A percentile compares a stretch with the other conserved stretches of the same genome.
Conservation (phyloP, 2,888 invertebrate genomes). For the Eristalis arbustorum region DNA sequence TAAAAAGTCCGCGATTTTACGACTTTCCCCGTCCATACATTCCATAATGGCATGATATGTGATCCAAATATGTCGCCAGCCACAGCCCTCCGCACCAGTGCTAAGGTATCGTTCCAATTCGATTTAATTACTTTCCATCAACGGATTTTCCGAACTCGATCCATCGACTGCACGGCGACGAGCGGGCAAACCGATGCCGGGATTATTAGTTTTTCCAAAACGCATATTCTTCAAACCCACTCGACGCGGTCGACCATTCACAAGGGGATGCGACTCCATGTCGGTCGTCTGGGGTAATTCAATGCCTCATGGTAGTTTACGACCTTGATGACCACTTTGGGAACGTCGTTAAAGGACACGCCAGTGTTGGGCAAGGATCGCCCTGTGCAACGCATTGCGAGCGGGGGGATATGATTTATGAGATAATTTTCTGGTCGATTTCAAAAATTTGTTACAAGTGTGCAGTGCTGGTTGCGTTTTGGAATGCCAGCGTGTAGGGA, state of each 20-base stretch:
- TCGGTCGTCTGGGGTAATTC: slow-evolving; percentile 42
- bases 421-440: slow-evolving; percentile 70
- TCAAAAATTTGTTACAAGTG: slow-evolving; percentile 65
- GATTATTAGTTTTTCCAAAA: slow-evolving; percentile 54
- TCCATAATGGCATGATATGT: slow-evolving; percentile 6
- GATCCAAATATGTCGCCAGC: slow-evolving; percentile 37
- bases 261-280: slow-evolving; percentile 29
- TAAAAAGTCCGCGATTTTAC: slow-evolving; percentile 68
- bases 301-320: slow-evolving; percentile 62
- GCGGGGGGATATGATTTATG: slow-evolving; percentile 54
- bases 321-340: slow-evolving; percentile 62
- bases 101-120: slow-evolving; percentile 8
- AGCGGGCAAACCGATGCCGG: background rate
- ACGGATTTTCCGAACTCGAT: background rate
- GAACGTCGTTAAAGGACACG: slow-evolving; percentile 52
- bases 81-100: background rate
- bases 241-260: background rate
- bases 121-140: slow-evolving; percentile 58
- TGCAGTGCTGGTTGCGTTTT: background rate
- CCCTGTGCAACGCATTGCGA: background rate
- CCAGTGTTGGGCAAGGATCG: slow-evolving; percentile 13
- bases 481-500: background rate
- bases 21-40: slow-evolving; percentile 27
- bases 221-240: background rate
- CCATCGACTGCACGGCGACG: background rate